Evolutionary conservation across 2,888 invertebrate species (phyloP).

Genomic region (Cephus nigrinus): DNA sequence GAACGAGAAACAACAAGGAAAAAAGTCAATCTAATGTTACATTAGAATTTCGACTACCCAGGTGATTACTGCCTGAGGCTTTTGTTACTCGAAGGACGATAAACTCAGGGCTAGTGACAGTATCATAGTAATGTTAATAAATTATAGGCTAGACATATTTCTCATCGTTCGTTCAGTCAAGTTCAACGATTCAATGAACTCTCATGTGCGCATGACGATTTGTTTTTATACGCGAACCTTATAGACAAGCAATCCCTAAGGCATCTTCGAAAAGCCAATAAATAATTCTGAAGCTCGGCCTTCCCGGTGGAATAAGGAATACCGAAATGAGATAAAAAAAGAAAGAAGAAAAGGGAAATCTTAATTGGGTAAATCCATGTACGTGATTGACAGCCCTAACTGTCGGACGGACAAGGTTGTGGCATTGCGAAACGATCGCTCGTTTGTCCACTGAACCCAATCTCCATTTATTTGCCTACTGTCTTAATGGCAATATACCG

Average conservation of each 20-base stretch:
- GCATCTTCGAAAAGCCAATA: not conserved
- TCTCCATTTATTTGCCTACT: not conserved
- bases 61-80: not conserved
- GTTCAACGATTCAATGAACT: not conserved
- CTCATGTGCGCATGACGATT: not conserved
- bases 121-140: not conserved
- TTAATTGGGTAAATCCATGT: not conserved
- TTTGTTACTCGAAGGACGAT: conserved; percentile 4
- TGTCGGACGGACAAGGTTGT: not conserved
- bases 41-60: not conserved
- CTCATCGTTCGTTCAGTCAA: not conserved
- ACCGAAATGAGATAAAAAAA: not conserved
- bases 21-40: not conserved
- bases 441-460: not conserved
- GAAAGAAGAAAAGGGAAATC: not conserved
- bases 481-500: not conserved
- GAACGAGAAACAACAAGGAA: not conserved
- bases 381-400: not conserved
- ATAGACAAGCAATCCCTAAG: not conserved
- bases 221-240: not conserved
- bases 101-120: conserved; percentile 29
- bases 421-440: not conserved
- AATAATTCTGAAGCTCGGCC: not conserved
- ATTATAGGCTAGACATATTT: not conserved
- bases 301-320: not conserved